Conservation (phyloP, 2,888 invertebrate species). For the Cremastinae sp. region DNA sequence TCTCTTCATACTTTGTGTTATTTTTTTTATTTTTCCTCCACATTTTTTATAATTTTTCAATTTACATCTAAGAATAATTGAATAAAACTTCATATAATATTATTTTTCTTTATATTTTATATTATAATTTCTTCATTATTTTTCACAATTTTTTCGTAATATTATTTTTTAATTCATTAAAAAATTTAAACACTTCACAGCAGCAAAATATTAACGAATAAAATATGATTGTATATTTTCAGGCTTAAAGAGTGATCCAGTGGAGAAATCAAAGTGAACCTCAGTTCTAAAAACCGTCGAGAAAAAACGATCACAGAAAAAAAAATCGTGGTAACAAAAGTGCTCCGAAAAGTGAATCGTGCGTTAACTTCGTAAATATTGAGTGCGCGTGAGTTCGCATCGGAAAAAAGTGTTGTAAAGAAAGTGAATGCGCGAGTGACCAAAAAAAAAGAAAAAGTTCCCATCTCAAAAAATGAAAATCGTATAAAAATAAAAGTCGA, state of each 20-base stretch:
- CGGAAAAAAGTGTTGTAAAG: conserved; percentile 1
- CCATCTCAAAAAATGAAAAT: too few species aligned
- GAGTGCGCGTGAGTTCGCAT: conserved; percentile 1
- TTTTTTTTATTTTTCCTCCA: too few species aligned
- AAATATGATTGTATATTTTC: not conserved
- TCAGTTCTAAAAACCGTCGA: not conserved
- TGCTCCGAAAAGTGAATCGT: conserved; percentile 17
- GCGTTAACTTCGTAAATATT: not conserved
- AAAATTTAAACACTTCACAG: not conserved
- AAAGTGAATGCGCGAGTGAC: not conserved
- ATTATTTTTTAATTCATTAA: too few species aligned
- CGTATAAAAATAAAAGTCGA: not conserved
- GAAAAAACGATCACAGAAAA: too few species aligned
- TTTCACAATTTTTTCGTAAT: too few species aligned
- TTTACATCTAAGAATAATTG: too few species aligned
- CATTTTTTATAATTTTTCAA: too few species aligned
- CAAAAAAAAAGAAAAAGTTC: not conserved
- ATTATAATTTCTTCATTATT: too few species aligned
- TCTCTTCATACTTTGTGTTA: too few species aligned
- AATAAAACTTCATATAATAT: too few species aligned
- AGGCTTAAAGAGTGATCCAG: conserved; percentile 15
- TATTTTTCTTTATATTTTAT: too few species aligned
- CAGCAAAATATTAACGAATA: not conserved
- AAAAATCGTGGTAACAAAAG: not conserved
- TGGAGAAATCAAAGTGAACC: not conserved